Percentiles rank a stretch among this genome's conserved stretches.
phyloP scores from a whole-genome alignment of 2,888 invertebrate species.

The Protula sp. region DNA sequence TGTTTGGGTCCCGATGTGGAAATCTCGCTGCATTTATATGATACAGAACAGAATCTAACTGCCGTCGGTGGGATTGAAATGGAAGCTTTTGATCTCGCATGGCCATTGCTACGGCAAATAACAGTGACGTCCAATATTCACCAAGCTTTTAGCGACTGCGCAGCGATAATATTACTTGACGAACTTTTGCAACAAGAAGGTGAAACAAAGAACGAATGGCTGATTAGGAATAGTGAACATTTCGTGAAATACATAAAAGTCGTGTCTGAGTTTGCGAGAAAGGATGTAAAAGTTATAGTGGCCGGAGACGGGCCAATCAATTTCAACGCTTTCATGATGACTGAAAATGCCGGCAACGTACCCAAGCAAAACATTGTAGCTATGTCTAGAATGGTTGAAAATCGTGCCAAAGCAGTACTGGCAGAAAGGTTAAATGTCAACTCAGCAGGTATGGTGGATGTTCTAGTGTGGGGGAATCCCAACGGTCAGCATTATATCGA shows the following conservation, averaged over 20 bases:
- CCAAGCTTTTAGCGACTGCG: conserved; percentile 39
- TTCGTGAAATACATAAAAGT: conserved; percentile 36
- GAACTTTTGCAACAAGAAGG: conserved; percentile 13
- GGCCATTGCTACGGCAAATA: conserved; percentile 27
- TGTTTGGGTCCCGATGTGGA: conserved; percentile 40
- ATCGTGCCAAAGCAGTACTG: conserved; percentile 43
- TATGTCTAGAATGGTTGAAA: conserved; percentile 40
- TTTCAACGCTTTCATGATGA: conserved; percentile 40
- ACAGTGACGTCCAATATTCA: conserved; percentile 28
- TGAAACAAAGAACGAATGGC: conserved; percentile 30
- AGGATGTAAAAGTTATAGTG: conserved; percentile 41
- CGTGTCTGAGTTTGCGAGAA: conserved; percentile 31
- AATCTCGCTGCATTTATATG: conserved; percentile 37
- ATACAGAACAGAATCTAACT: conserved; percentile 24
- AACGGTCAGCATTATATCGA: conserved; percentile 28
- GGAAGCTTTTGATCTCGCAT: conserved; percentile 44
- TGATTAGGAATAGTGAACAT: conserved; percentile 32
- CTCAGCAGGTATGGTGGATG: conserved; percentile 41
- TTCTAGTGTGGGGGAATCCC: conserved; percentile 49
- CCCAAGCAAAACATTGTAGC: conserved; percentile 42
- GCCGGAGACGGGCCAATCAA: conserved; percentile 46
- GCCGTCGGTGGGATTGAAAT: conserved; percentile 37
- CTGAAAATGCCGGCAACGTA: conserved; percentile 39
- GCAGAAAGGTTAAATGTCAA: conserved; percentile 43
- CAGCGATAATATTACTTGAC: conserved; percentile 35